Conservation (phyloP, 1,140 invertebrate genomes). For the Caenorhabditis tropicalis region DNA sequence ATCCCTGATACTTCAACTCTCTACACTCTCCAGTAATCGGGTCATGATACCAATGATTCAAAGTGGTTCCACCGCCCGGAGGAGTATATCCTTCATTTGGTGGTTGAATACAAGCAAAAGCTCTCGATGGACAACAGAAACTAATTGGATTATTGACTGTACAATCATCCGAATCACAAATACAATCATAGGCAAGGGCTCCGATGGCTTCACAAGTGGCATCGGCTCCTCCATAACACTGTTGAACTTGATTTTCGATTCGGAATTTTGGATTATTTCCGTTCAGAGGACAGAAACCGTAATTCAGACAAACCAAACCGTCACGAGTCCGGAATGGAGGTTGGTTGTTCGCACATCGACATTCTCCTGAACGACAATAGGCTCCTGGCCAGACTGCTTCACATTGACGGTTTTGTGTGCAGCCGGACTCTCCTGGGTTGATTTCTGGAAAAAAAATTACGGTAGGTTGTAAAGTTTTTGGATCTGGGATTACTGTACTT, state of each 20-base stretch:
- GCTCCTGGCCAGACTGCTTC: constrained; percentile 71
- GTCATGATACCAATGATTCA: constrained; percentile 72
- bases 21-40: constrained; percentile 71
- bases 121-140: constrained; percentile 71
- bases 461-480: background rate
- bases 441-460: constrained; percentile 60
- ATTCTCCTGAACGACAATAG: constrained; percentile 69
- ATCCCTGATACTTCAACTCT: constrained; percentile 71
- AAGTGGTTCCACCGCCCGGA: constrained; percentile 69
- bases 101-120: constrained; percentile 71
- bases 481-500: too few relatives aligned
- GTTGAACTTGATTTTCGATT: constrained; percentile 71
- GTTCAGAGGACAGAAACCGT: constrained; percentile 71
- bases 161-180: constrained; percentile 70
- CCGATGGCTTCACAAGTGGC: constrained; percentile 71
- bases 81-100: constrained; percentile 72
- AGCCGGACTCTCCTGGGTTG: constrained; percentile 71
- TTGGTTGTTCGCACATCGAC: constrained; percentile 71
- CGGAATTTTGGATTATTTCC: constrained; percentile 72
- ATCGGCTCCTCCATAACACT: constrained; percentile 71
- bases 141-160: constrained; percentile 72
- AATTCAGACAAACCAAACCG: constrained; percentile 70
- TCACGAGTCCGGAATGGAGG: constrained; percentile 70
- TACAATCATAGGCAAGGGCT: constrained; percentile 70
- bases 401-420: constrained; percentile 71